A percentile compares a stretch with the other conserved stretches of the same genome.
Conservation (phyloP, 1,140 invertebrate genomes). For the Calephelis nemesis region DNA sequence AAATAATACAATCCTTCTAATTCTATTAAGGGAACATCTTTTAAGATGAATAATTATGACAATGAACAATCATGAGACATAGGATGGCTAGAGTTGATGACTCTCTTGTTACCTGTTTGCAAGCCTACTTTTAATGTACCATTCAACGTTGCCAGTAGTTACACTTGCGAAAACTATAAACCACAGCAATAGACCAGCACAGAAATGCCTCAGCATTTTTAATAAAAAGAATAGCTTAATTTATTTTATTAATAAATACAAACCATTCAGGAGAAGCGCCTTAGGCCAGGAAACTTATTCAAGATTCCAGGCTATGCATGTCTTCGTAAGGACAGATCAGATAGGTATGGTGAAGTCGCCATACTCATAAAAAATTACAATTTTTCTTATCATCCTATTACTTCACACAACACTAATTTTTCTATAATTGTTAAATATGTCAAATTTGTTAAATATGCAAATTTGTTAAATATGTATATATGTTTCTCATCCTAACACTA, state of each 20-base stretch:
- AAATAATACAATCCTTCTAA: not conserved
- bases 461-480: conserved; percentile 4
- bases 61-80: too few relatives aligned
- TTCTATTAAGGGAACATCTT: too few relatives aligned
- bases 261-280: not conserved
- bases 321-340: too few relatives aligned
- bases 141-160: not conserved
- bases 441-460: not conserved
- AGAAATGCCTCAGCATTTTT: not conserved
- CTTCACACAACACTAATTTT: not conserved
- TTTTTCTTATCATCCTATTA: not conserved
- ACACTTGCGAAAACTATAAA: not conserved
- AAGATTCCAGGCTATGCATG: too few relatives aligned
- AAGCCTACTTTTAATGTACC: too few relatives aligned
- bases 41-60: too few relatives aligned
- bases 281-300: too few relatives aligned
- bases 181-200: not conserved
- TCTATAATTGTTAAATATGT: not conserved
- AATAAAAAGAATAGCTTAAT: not conserved
- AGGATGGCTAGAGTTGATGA: too few relatives aligned
- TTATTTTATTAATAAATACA: not conserved
- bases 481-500: conserved; percentile 1
- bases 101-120: too few relatives aligned
- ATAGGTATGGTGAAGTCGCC: too few relatives aligned
- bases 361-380: conserved; percentile 2